Percentiles rank a stretch among this genome's conserved stretches.
phyloP scores from a whole-genome alignment of 2,113 vertebrate species.

The Cyphomyrus plagiostoma region DNA sequence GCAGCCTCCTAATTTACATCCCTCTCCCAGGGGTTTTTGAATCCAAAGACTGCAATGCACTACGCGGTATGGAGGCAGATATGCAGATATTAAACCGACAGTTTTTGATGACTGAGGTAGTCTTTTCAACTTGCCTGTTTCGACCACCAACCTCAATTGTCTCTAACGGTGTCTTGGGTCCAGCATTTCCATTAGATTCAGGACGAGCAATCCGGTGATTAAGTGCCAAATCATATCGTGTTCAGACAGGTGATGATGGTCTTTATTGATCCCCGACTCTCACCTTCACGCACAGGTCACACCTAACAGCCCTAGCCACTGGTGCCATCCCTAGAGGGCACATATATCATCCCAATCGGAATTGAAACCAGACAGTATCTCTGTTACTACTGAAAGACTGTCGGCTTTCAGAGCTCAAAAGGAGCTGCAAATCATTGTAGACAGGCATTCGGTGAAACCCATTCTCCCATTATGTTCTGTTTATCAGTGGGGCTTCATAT shows the following conservation, averaged over 20 bases:
- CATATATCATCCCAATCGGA: background rate
- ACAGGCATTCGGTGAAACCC: background rate
- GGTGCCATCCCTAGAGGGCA: background rate
- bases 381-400: background rate
- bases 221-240: background rate
- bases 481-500: background rate
- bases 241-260: background rate
- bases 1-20: background rate
- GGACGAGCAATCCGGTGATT: background rate
- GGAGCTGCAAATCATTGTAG: background rate
- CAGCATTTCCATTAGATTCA: background rate
- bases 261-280: background rate
- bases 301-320: background rate
- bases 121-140: background rate
- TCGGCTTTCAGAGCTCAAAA: background rate
- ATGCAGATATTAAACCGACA: background rate
- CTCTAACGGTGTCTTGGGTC: background rate
- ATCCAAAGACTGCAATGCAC: background rate
- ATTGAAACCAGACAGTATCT: background rate
- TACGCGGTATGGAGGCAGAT: background rate
- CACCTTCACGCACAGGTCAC: background rate
- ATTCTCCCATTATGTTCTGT: background rate
- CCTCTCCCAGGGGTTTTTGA: background rate
- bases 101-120: background rate
- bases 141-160: background rate